Conservation (phyloP, 2,888 invertebrate genomes). For the Agonopterix subpropinquella region DNA sequence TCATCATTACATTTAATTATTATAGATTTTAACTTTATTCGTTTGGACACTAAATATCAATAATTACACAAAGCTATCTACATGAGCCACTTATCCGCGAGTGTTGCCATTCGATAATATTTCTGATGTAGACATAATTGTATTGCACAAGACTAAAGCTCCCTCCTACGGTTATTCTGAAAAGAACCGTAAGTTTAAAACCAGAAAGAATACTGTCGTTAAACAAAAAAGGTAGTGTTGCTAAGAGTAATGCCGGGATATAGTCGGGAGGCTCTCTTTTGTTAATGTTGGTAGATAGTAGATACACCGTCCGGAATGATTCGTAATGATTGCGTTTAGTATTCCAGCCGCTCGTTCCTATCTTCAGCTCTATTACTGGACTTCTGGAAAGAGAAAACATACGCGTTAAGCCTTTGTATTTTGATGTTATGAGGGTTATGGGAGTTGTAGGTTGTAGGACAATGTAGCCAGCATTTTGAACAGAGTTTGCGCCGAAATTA, state of each 20-base stretch:
- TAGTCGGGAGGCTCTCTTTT: not conserved
- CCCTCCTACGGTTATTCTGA: too few species aligned
- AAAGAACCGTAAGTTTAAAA: too few species aligned
- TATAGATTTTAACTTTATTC: constrained; percentile 35
- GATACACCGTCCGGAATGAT: constrained; percentile 66
- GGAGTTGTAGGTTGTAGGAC: too few species aligned
- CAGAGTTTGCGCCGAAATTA: too few species aligned
- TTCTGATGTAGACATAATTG: not conserved
- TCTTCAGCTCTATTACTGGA: constrained; percentile 55
- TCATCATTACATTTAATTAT: constrained; percentile 33
- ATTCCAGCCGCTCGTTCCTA: constrained; percentile 48
- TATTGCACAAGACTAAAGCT: constrained; percentile 1
- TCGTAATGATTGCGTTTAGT: constrained; percentile 58
- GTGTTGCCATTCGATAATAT: constrained; percentile 31
- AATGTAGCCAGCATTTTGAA: too few species aligned
- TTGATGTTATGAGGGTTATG: too few species aligned
- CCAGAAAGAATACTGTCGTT: too few species aligned
- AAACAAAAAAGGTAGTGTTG: too few species aligned
- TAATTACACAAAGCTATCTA: constrained; percentile 75
- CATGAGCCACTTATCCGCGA: constrained; percentile 60
- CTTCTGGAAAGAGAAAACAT: constrained; percentile 33
- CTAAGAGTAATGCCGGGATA: not conserved
- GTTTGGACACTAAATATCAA: constrained; percentile 69
- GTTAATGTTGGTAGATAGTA: constrained; percentile 36
- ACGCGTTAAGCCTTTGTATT: too few species aligned